Base-by-base conservation (phyloP, 2,888 invertebrate species). In the Coelinius sp. region DNA sequence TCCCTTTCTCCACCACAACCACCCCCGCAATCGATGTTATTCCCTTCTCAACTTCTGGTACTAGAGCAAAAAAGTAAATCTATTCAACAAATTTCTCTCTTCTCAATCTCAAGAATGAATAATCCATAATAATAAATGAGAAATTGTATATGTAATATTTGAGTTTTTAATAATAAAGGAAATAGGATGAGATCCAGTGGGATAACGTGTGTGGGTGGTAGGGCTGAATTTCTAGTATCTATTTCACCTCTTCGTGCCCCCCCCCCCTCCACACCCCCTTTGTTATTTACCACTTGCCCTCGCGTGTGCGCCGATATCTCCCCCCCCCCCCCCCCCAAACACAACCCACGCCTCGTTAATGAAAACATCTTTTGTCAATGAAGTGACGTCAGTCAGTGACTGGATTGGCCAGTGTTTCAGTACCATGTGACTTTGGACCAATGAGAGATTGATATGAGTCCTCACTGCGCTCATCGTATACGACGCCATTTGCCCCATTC, bases 341-440 rank as follows among this genome's bases (percentile, higher is more conserved):
- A 77, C 84, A 79, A 82, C 81, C 84, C 82, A 82, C 84, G 83
- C 83, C 84, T 83, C 81, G 83, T 86, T 86, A 85, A 86, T 86
- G 86, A 85, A 85, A 85, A 85, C 84, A 84, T 85, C 86, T 86
- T 87, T 86, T 84, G 87, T 90, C 89, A 90, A 90, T 90, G 90
- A 88, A 89, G 88, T 89, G 89, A 89, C 90, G 89, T 89, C 88
- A 86, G 84, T 59, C 71, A 73, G 68, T 14, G 8, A 59, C 22
- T 25, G 75, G 76, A 84, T 89, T 89, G 89, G 89, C 81, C 76
- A 59, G 24, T 59, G 35, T 27, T 44, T 24, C 35, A n/a, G 46
- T 38, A 81, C 84, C 89, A 88, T 88, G 89, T 89, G 89, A 89
- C 80, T 83, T 52, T 7, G 41, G 62, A 38, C 89, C 88, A 89